Base-by-base conservation (phyloP, 1,140 invertebrate genomes). In the Capitella teleta region DNA sequence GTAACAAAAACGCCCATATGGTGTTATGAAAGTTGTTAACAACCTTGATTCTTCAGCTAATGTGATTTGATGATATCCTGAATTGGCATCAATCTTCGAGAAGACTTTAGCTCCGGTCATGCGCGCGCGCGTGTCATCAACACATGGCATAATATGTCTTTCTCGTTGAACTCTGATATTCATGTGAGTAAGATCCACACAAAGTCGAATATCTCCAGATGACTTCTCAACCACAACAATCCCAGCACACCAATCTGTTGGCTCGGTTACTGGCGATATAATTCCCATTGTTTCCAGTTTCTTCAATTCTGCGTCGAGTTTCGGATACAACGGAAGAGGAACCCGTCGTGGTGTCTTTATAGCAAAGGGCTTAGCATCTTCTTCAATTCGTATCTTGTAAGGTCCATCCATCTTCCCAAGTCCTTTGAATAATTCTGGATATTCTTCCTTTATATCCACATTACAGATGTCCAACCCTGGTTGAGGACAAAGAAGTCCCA, bases 181-280 rank as follows among this genome's bases (percentile, higher is more conserved):
- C 1, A 47, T 19, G 28, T 18, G 14, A 2, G 4, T 40, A n/a
- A 48, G 42, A 24, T 55, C 50, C 1, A 52, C 30, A 19, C 50
- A 55, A 5, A 53, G 40, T 1, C 53, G 23, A n/a, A 56, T 34
- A 4, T 36, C 12, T 12, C 28, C 47, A 51, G 50, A 51, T 18
- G 30, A 5, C 47, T 56, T 56, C 5, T 26, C 21, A 16, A 56
- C 51, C 2, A 54, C 52, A 10, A 46, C 46, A 14, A 56, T 51
- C 5, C 18, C 24, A 12, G 53, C 38, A 21, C 36, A 45, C 54
- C 51, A 56, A 16, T 49, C 47, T 14, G 54, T 56, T 4, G 68
- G 62, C 50, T 64, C 48, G 2, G 25, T 52, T 1, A 65, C 55
- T 43, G 49, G 51, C 51, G 46, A 23, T 30, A 70, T 66, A 8